Evolutionary conservation across 1,140 invertebrate species (phyloP), one percentile per base, ranked within the genome.

Genomic region (Lepidurus couesii): DNA sequence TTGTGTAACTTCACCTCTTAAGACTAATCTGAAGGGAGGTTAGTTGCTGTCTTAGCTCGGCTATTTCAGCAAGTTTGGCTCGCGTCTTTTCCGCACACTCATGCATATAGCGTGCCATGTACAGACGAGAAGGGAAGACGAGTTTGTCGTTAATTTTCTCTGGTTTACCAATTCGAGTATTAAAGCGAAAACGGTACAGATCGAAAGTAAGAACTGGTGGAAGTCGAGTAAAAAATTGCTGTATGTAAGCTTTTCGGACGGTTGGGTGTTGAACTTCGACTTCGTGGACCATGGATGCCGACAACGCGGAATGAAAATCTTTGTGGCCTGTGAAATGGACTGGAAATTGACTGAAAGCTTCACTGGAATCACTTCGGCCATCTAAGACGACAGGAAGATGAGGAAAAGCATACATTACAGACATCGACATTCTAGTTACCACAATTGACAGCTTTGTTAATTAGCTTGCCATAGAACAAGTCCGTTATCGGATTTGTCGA

Each of bases 111-210:
- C 53, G 53, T 65, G 53, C 53, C 53, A 65, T 65, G 13, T n/a
- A 65, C 2, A 65, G 53, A 7, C 53, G 53, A 16, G 53, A 11
- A 65, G 53, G 53, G 21, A 65, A 65, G n/a, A 7, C n/a, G 8
- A 65, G 53, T 65, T 16, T 65, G 53, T 65, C 53, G n/a, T 65
- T 65, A 21, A 65, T 65, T 65, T 65, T 65, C 21, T 65, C 53
- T 16, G 53, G 16, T 65, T 65, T 65, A 21, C 6, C 21, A 9
- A 65, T 65, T 21, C 21, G 53, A 16, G 53, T 65, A 65, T 65
- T 65, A 21, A 65, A 65, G 5, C 53, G 53, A 21, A 65, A 65
- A 65, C 53, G 53, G 21, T 13, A 65, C 53, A 65, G 21, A 21
- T 65, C 53, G 13, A 65, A 65, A 21, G 53, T 65, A 16, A 65